Percentiles rank a stretch among this genome's conserved stretches.
These are phyloP conservation scores for Melanogrammus aeglefinus DNA, from an alignment of 2,797 vertebrate genomes.

Conservation along the genomic window DNA sequence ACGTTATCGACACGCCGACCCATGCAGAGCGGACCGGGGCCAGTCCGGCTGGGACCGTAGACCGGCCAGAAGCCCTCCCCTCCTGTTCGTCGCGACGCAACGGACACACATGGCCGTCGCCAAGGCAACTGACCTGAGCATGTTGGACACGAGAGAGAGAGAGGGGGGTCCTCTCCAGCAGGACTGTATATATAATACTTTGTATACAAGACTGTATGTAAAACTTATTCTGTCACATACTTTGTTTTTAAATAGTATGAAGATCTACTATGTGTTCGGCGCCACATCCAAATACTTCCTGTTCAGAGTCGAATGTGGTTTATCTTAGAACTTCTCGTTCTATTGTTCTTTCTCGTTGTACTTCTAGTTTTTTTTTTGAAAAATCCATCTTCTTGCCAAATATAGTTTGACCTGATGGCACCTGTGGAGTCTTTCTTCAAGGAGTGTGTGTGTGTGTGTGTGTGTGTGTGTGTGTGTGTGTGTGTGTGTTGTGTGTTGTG, in stretches of 20 bases:
- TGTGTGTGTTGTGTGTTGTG: not conserved
- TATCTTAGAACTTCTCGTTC: slow-evolving; percentile 89
- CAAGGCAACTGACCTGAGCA: no score
- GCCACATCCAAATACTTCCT: slow-evolving; percentile 46
- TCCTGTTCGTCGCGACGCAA: no score
- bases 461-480: not conserved
- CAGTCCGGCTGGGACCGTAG: no score
- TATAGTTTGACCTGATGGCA: slow-evolving; percentile 95
- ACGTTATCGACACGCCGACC: no score
- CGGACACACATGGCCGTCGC: no score
- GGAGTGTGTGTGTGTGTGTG: not conserved
- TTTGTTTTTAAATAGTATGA: slow-evolving; percentile 49
- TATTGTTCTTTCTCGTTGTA: no score
- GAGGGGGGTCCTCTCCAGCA: not conserved
- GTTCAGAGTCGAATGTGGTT: slow-evolving; percentile 90
- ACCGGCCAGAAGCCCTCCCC: no score
- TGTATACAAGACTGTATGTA: slow-evolving; percentile 88
- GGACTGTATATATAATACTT: slow-evolving; percentile 77
- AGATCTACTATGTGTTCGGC: slow-evolving; percentile 44
- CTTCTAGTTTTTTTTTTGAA: slow-evolving; percentile 14
- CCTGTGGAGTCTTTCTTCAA: slow-evolving; percentile 73
- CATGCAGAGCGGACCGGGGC: no score
- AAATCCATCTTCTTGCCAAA: slow-evolving; percentile 81
- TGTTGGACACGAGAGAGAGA: no score
- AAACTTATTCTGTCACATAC: slow-evolving; percentile 42